Conservation (phyloP, 2,888 invertebrate species). For the Mycalesis mineus region DNA sequence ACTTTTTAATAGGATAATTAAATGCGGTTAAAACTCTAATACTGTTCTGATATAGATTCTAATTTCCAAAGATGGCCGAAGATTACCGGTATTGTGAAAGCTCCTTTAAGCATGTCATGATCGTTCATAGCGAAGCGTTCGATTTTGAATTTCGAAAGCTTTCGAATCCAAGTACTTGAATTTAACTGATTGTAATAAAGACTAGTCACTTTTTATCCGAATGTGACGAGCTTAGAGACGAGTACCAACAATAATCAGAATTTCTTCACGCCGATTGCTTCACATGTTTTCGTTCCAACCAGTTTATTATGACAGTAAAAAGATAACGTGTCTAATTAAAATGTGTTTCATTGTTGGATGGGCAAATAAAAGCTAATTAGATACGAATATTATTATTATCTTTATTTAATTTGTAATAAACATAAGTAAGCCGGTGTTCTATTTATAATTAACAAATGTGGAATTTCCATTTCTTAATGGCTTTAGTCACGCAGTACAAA, state of each 20-base stretch:
- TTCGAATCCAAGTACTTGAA: constrained; percentile 1
- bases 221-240: background rate
- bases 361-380: constrained; percentile 1
- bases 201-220: constrained; percentile 9
- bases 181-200: constrained; percentile 8
- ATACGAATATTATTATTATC: background rate
- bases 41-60: no score
- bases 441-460: background rate
- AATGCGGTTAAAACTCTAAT: no score
- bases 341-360: background rate
- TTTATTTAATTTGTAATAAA: background rate
- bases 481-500: no score
- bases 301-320: constrained; percentile 8
- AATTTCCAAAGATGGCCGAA: no score
- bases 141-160: constrained; percentile 12
- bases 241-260: constrained; percentile 11
- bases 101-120: constrained; percentile 11
- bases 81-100: background rate
- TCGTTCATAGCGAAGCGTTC: constrained; percentile 3
- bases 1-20: no score
- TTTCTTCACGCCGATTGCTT: constrained; percentile 17
- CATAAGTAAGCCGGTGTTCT: background rate
- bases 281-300: constrained; percentile 10
- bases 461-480: no score
- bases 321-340: constrained; percentile 4